Percentiles rank a stretch among this genome's conserved stretches.
Conservation (phyloP, 1,140 invertebrate species). For the Drosophila novamexicana region DNA sequence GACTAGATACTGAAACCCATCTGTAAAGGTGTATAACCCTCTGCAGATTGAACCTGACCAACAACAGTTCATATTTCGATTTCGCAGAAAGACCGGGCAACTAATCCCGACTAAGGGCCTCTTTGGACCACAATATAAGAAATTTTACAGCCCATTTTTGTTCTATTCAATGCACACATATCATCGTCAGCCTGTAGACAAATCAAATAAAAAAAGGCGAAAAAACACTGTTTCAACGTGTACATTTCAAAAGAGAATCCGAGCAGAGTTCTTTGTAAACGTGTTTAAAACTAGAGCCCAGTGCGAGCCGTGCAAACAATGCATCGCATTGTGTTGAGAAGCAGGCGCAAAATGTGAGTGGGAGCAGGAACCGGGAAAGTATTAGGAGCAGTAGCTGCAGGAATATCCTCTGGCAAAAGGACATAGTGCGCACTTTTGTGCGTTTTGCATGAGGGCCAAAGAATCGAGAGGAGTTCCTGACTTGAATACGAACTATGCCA, state of each 20-base stretch:
- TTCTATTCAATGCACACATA: constrained; percentile 29
- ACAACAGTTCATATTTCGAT: background rate
- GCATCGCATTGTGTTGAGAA: constrained; percentile 20
- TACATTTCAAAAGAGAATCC: constrained; percentile 41
- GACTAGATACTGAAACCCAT: background rate
- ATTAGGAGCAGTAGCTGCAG: constrained; percentile 5
- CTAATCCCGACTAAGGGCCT: constrained; percentile 12
- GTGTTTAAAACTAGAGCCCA: constrained; percentile 51
- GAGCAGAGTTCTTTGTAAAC: constrained; percentile 48
- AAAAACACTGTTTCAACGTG: constrained; percentile 30
- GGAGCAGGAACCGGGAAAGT: constrained; percentile 7
- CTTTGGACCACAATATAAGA: constrained; percentile 9
- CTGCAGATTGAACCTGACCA: background rate
- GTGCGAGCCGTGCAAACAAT: constrained; percentile 39
- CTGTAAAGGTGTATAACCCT: background rate
- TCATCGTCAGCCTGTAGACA: background rate
- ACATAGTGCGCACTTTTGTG: constrained; percentile 49
- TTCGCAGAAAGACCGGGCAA: background rate
- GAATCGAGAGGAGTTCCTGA: constrained; percentile 45
- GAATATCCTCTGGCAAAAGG: constrained; percentile 20
- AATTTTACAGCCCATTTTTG: constrained; percentile 28
- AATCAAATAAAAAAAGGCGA: background rate
- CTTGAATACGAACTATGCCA: constrained; percentile 49
- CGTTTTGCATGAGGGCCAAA: constrained; percentile 49
- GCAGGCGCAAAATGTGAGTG: constrained; percentile 1